Base-by-base conservation (phyloP, 2,797 vertebrate genomes). In the Lepilemur ruficaudatus region DNA sequence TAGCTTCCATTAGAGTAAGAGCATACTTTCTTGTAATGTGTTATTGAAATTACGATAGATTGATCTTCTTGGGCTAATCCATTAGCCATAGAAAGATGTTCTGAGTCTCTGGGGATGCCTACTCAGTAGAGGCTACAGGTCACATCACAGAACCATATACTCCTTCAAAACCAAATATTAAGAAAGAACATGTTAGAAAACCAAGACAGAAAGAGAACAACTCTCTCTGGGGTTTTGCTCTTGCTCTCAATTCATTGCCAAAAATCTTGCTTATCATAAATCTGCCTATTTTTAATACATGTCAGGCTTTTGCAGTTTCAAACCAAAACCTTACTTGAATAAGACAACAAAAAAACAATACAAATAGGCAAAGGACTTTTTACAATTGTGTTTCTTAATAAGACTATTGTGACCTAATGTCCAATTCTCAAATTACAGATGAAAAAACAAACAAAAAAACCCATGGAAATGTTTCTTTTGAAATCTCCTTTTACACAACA, bases 21-120 rank as follows among this genome's bases (percentile, higher is more conserved):
- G 28, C 22, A 18, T 22, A 41, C 35, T 80, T 86, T 73, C 69
- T 83, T 79, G 23, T 17, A 63, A 57, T 43, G 25, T 69, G 78
- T 94, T 83, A 84, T 69, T 89, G 70, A 92, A 89, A 90, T 80
- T 43, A 78, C 82, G 61, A 55, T 50, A n/a, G 23, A 35, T 75
- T 48, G 57, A 87, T 69, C 41, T 43, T 78, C 83, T 38, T 41
- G 32, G 63, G 57, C 65, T 93, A 48, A 89, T 67, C 41, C 81
- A 76, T 88, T 50, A 84, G 70, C 85, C 86, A 76, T 3, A 38
- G n/a, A 92, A 48, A 84, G 59, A 75, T 11, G 61, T 4, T 57
- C 59, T 7, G 41, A 79, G 46, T 65, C 88, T 92, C 55, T 7
- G 50, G 75, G 50, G 52, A 65, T 8, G 32, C 63, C 80, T 75